Conservation (phyloP, 2,888 invertebrate species). For the Thera obeliscata region DNA sequence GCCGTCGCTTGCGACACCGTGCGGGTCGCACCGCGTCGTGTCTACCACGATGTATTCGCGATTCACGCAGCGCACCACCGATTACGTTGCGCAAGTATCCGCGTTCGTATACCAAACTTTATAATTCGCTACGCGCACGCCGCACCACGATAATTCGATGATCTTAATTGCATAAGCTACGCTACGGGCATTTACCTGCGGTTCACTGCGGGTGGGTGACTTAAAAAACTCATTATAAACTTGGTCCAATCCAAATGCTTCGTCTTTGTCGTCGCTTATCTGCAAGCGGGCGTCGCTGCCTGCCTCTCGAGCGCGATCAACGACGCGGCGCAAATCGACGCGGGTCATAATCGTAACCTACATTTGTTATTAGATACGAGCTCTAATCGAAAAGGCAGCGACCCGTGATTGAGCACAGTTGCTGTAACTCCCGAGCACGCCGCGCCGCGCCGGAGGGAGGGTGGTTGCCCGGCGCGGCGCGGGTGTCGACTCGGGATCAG, state of each 20-base stretch:
- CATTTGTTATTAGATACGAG: constrained; percentile 22
- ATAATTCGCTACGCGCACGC: constrained; percentile 56
- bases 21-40: constrained; percentile 11
- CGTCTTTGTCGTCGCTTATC: constrained; percentile 39
- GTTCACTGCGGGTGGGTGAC: constrained; percentile 5
- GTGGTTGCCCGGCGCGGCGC: constrained; percentile 16
- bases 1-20: constrained; percentile 48
- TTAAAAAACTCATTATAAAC: constrained; percentile 32
- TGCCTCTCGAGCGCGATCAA: constrained; percentile 6
- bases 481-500: constrained; percentile 23
- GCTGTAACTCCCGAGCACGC: constrained; percentile 23
- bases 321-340: constrained; percentile 21
- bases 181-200: constrained; percentile 29
- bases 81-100: constrained; percentile 68
- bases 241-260: constrained; percentile 34
- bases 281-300: constrained; percentile 44
- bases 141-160: constrained; percentile 48
- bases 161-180: constrained; percentile 66
- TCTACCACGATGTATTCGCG: constrained; percentile 49
- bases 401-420: constrained; percentile 23
- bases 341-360: constrained; percentile 31
- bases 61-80: constrained; percentile 62
- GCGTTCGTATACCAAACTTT: constrained; percentile 51
- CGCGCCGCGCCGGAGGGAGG: constrained; percentile 16
- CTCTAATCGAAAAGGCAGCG: constrained; percentile 25